Conservation (phyloP, 2,113 vertebrate species). For the Oryctolagus cuniculus region DNA sequence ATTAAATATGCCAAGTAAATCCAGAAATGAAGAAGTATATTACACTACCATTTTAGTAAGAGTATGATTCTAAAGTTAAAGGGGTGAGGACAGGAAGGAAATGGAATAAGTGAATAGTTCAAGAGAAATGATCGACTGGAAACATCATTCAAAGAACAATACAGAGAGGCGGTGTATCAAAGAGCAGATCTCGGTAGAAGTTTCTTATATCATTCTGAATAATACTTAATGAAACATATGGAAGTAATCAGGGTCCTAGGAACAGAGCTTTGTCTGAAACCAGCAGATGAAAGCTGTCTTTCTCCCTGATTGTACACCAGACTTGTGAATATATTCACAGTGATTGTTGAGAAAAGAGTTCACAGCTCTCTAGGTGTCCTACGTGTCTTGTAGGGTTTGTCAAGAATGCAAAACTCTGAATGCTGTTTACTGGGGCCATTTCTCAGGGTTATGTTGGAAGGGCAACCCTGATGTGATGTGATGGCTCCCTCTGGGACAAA, state of each 20-base stretch:
- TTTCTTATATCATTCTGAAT: background rate
- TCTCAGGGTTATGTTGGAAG: background rate
- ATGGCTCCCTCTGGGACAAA: background rate
- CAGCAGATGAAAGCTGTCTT: background rate
- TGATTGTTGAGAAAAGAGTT: background rate
- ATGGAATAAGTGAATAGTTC: background rate
- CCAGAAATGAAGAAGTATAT: background rate
- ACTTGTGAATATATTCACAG: background rate
- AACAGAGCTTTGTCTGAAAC: background rate
- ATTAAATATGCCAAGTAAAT: slow-evolving; percentile 26
- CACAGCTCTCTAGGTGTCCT: background rate
- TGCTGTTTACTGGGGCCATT: background rate
- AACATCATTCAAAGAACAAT: background rate
- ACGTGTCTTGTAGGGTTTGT: background rate
- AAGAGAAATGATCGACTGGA: background rate
- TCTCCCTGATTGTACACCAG: background rate
- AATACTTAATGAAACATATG: background rate
- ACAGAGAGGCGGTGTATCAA: background rate
- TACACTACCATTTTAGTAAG: background rate
- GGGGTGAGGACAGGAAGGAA: background rate
- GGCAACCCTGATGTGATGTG: background rate
- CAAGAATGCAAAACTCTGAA: background rate
- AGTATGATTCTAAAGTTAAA: background rate
- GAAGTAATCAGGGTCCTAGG: background rate
- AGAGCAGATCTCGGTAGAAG: background rate